Evolutionary conservation across 2,113 vertebrate genomes (phyloP).

Genomic region (Columba livia): DNA sequence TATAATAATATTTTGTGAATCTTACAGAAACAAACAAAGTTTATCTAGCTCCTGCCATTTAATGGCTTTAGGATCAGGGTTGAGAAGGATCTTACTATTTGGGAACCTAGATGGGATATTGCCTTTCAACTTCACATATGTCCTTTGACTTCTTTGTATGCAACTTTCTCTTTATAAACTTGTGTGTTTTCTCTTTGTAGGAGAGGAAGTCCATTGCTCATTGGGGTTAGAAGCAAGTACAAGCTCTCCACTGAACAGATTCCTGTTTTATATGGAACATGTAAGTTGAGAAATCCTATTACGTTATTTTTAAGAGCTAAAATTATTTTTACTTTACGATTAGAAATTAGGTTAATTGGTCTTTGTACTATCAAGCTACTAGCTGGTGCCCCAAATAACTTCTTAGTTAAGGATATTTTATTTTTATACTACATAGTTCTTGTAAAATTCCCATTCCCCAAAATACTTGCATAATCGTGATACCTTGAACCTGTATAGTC

Average conservation of each 20-base stretch:
- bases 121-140: neutral
- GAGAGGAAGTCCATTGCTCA: conserved; percentile 94
- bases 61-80: neutral
- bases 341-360: neutral
- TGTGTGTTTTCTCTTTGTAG: conserved; percentile 65
- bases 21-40: neutral
- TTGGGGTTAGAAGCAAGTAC: conserved; percentile 91
- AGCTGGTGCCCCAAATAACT: neutral
- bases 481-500: neutral
- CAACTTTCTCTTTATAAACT: neutral
- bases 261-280: conserved; percentile 86
- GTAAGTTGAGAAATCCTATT: conserved; percentile 77
- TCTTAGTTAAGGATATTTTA: neutral
- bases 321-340: neutral
- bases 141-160: neutral
- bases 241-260: conserved; percentile 90
- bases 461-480: neutral
- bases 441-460: neutral
- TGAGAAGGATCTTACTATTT: neutral
- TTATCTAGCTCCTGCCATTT: neutral
- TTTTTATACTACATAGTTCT: neutral
- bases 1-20: neutral
- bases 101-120: neutral
- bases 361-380: neutral
- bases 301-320: neutral